These are phyloP conservation scores for Silurus lanzhouensis DNA, from an alignment of 2,797 vertebrate species.

Conservation along the genomic window DNA sequence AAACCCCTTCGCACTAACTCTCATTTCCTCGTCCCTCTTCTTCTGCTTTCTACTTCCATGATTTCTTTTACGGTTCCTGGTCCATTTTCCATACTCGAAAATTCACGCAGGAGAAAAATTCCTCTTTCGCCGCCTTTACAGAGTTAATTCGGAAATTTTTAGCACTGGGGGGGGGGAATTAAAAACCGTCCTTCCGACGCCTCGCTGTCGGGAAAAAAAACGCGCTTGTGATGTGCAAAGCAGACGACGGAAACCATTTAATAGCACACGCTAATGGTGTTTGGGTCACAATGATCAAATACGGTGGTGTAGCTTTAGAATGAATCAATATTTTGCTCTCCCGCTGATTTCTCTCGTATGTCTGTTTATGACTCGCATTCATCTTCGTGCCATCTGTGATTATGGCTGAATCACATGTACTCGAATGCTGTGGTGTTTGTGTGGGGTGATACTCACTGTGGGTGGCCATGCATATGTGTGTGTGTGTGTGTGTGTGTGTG, in stretches of 20 bases:
- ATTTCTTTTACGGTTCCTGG: slow-evolving; percentile 14
- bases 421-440: slow-evolving; percentile 35
- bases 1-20: not conserved
- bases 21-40: not conserved
- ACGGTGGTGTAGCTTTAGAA: slow-evolving; percentile 29
- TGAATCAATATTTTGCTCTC: slow-evolving; percentile 43
- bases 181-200: not conserved
- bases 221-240: not conserved
- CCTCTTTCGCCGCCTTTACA: not conserved
- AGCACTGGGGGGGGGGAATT: not conserved
- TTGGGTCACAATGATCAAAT: slow-evolving; percentile 35
- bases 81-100: not conserved
- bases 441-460: slow-evolving; percentile 21
- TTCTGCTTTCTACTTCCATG: not conserved
- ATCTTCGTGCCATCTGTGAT: slow-evolving; percentile 45
- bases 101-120: not conserved
- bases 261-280: slow-evolving; percentile 30
- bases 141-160: slow-evolving; percentile 20
- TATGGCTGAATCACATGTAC: slow-evolving; percentile 34
- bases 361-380: slow-evolving; percentile 45
- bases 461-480: slow-evolving; percentile 29
- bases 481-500: slow-evolving; percentile 11
- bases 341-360: slow-evolving; percentile 24
- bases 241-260: slow-evolving; percentile 16
- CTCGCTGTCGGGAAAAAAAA: not conserved